Evolutionary conservation across 2,113 vertebrate species (phyloP), one percentile per base, ranked within the genome.

Genomic region (Actenoides hombroni): DNA sequence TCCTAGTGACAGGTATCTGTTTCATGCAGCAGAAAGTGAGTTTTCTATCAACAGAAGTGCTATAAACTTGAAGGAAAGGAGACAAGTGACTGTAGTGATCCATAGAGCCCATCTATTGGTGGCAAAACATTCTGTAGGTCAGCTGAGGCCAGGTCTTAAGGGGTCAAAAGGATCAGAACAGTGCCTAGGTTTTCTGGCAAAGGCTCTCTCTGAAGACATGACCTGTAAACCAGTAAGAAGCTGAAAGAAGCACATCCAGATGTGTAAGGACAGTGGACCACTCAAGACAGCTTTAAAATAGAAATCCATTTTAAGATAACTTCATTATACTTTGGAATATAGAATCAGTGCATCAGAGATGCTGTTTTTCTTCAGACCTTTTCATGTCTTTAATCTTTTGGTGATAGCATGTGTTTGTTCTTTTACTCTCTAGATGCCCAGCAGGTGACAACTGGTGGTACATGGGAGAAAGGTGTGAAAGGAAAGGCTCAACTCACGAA

Each of bases 381-480:
- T 90, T 63, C 18, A 67, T 39, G 13, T 37, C 40, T 77, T 92
- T 40, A 49, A 28, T 35, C 14, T 85, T 83, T 60, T 77, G 16
- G 20, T 61, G 46, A 59, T 14, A 40, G 2, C 31, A 39, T 13
- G 29, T 5, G 4, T 83, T 75, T 73, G 24, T 76, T 74, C 18
- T 86, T 59, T 85, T 48, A 75, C 48, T 73, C 17, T 86, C 33
- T 76, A 99, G 99, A 96, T 99, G 99, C 91, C 95, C 78, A 5
- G 98, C 98, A 39, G 98, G 99, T 9, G 68, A 95, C 2, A 88
- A 97, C 97, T 99, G 99, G 99, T 99, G 99, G 99, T 99, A 98
- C 94, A 97, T 97, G 15, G 99, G 99, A 24, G 77, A 97, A 70
- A 97, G 88, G 67, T 99, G 99, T 96, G 98, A 99, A 95, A 93